Conservation (phyloP, 1,140 invertebrate species). For the Danaus melanippus region DNA sequence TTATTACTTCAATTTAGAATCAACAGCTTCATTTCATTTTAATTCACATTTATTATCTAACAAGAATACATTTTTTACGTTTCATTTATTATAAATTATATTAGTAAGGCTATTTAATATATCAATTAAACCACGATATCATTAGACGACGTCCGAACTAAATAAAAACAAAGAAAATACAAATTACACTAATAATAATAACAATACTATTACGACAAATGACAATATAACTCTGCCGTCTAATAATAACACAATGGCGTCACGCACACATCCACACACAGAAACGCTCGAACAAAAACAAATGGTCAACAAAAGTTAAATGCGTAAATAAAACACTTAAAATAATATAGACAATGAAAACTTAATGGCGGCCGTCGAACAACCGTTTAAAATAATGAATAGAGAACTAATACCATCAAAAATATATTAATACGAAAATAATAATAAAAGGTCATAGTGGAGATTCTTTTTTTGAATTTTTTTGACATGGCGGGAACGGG, state of each 20-base stretch:
- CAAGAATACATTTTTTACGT: constrained; percentile 44
- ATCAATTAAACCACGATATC: constrained; percentile 40
- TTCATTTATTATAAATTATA: constrained; percentile 55
- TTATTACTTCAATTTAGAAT: constrained; percentile 70
- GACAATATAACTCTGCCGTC: constrained; percentile 9
- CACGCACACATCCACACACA: constrained; percentile 29
- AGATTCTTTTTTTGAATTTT: constrained; percentile 14
- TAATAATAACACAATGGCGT: constrained; percentile 27
- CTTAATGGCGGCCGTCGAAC: constrained; percentile 34
- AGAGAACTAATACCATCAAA: constrained; percentile 19
- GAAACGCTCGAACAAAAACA: neutral
- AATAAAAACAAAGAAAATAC: constrained; percentile 16
- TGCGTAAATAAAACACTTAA: constrained; percentile 37
- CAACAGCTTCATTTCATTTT: constrained; percentile 57
- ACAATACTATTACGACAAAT: constrained; percentile 8
- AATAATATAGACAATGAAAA: constrained; percentile 51
- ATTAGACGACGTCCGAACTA: constrained; percentile 26
- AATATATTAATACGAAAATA: constrained; percentile 18
- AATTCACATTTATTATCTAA: constrained; percentile 61
- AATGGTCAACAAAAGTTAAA: constrained; percentile 25
- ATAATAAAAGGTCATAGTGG: constrained; percentile 4
- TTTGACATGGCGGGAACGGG: neutral
- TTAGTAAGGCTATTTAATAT: constrained; percentile 68
- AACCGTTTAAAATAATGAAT: constrained; percentile 26
- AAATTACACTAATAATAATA: constrained; percentile 11